Conservation (phyloP, 2,113 vertebrate species). For the Rhinolophus sinicus region DNA sequence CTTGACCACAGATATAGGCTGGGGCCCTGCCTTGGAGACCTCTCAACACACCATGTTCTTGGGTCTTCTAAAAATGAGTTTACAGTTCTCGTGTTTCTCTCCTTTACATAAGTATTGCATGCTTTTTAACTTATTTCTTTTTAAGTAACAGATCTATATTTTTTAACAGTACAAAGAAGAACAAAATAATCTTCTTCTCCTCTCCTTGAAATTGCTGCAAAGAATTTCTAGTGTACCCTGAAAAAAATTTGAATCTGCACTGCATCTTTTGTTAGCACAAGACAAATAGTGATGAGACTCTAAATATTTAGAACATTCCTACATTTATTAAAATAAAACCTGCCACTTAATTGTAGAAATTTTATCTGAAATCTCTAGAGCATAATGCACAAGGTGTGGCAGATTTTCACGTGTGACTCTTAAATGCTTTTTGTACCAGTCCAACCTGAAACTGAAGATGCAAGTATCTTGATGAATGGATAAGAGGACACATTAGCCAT, state of each 20-base stretch:
- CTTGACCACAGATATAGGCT: neutral
- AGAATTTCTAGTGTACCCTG: neutral
- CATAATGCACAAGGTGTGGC: neutral
- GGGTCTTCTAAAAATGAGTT: neutral
- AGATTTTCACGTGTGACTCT: neutral
- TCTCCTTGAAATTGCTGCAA: neutral
- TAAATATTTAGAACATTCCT: neutral
- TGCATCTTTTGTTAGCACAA: constrained; percentile 5
- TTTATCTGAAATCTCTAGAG: constrained; percentile 11
- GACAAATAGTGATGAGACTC: neutral
- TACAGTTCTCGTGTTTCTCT: neutral
- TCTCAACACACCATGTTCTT: neutral
- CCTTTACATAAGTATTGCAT: neutral
- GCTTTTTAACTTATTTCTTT: neutral
- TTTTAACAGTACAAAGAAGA: neutral
- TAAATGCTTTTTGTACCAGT: neutral
- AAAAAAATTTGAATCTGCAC: neutral
- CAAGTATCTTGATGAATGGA: neutral
- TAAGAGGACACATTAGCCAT: neutral
- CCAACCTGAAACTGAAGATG: neutral
- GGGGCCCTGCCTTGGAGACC: neutral
- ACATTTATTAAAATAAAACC: neutral
- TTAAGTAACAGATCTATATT: neutral
- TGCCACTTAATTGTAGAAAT: neutral
- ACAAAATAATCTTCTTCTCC: neutral